Evolutionary conservation across 2,113 vertebrate species (phyloP).

Genomic region (Callorhinus ursinus): DNA sequence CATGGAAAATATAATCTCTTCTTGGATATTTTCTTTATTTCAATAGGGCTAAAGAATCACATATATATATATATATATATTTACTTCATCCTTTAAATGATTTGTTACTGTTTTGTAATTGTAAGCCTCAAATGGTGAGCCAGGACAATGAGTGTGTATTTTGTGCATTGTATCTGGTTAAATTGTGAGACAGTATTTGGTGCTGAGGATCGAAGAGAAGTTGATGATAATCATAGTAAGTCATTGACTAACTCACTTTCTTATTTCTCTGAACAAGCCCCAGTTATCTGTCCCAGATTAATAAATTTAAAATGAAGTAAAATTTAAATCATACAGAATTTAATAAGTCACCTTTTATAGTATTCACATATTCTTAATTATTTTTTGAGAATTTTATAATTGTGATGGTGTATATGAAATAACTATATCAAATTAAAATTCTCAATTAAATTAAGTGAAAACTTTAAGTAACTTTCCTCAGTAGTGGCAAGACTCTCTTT

Average conservation of each 20-base stretch:
- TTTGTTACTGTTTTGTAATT: background rate
- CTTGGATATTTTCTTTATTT: background rate
- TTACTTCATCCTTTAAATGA: background rate
- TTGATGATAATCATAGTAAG: background rate
- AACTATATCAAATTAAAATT: background rate
- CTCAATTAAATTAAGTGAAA: background rate
- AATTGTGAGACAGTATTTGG: background rate
- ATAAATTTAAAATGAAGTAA: background rate
- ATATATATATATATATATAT: background rate
- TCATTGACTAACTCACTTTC: background rate
- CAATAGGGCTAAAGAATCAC: background rate
- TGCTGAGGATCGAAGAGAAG: background rate
- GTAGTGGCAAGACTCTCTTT: background rate
- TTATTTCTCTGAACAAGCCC: background rate
- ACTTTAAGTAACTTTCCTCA: background rate
- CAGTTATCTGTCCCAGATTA: background rate
- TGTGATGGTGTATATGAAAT: background rate
- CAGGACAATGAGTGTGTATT: background rate
- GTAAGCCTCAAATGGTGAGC: background rate
- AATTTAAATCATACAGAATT: background rate
- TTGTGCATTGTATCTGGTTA: background rate
- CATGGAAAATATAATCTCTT: background rate
- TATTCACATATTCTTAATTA: background rate
- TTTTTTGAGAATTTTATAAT: background rate
- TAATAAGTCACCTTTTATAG: background rate